Percentiles rank a stretch among this genome's conserved stretches.
These are phyloP conservation scores for Melanocharis versteri DNA, from an alignment of 2,113 vertebrate species.

Conservation along the genomic window DNA sequence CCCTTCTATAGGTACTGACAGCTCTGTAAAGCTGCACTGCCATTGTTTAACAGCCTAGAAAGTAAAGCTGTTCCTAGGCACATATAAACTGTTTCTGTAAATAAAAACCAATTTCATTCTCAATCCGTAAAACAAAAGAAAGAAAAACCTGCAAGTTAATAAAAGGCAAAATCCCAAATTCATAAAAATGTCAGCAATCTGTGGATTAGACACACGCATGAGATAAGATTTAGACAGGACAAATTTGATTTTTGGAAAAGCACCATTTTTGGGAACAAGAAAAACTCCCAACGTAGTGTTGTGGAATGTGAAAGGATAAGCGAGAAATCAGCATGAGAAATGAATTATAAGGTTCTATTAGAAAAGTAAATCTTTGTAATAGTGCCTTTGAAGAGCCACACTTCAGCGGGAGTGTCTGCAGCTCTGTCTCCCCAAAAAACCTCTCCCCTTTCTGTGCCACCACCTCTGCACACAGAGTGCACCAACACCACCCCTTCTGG, in stretches of 20 bases:
- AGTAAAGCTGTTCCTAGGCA: not conserved
- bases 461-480: not conserved
- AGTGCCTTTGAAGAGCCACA: not conserved
- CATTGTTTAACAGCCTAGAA: not conserved
- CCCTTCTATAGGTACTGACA: not conserved
- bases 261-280: not conserved
- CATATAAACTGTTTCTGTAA: not conserved
- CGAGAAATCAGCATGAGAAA: not conserved
- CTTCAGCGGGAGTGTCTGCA: not conserved
- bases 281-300: not conserved
- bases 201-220: not conserved
- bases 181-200: not conserved
- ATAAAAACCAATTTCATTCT: not conserved
- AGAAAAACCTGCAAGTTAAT: not conserved
- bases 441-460: not conserved
- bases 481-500: not conserved
- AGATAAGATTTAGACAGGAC: not conserved
- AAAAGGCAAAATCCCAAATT: not conserved
- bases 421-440: not conserved
- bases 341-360: not conserved
- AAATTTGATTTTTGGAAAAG: not conserved
- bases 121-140: not conserved
- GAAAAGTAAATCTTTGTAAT: not conserved
- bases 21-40: not conserved
- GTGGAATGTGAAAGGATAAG: not conserved